Evolutionary conservation across 53 echinoderm and acorn worm genomes (phyloP), one percentile per base, ranked within the genome.

Genomic region (Pentamera pediparva): DNA sequence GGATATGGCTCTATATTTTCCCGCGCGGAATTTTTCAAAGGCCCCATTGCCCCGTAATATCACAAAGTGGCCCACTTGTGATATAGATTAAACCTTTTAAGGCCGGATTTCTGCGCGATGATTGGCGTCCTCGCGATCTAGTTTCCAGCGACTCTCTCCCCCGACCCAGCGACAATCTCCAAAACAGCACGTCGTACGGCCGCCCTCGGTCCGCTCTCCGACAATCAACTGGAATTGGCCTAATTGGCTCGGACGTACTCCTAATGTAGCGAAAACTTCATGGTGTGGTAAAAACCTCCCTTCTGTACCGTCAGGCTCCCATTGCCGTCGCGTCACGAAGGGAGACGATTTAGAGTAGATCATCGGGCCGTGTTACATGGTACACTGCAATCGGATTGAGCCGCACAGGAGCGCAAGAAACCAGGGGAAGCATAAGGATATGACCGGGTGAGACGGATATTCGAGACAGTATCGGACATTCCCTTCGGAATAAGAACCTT

Each of bases 401-500:
- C 67, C 67, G 67, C 41, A 39, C 41, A 67, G 67, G 67, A 67
- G 67, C 39, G 24, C 67, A n/a, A 39, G 67, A 13, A 28, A 67
- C 40, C 26, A 28, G 32, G 29, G 58, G 39, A 39, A 67, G 45
- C 40, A 28, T 30, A 43, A 67, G 67, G 45, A 11, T 30, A 54
- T 26, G 54, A 67, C 45, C 45, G 40, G 45, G 67, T 30, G 22
- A 67, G 67, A 67, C 45, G 37, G 67, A 43, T 13, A 67, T 67
- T 67, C 45, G 67, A 67, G 67, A 67, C 40, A 47, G 45, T 67
- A 29, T 67, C 27, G 27, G 45, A 41, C 41, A 47, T 41, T 67
- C 73, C 73, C 52, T 28, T 30, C 35, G 73, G 73, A 72, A 72
- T 72, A 54, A 53, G 55, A 72, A 51, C 73, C 73, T 72, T 72